Percentiles rank a stretch among this genome's conserved stretches.
These are phyloP conservation scores for Apis mellifera DNA, from an alignment of 1,140 invertebrate species.

Conservation along the genomic window Amel_HAv3.1 CM009944.2:4026001-4026500, in stretches of 20 bases:
- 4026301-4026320: too few relatives aligned
- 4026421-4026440: background rate
- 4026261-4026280: background rate
- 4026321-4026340: too few relatives aligned
- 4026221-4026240: background rate
- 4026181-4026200: background rate
- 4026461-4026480: conserved; percentile 3
- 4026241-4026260: background rate
- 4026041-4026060: background rate
- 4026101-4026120: conserved; percentile 57
- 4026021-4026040: background rate
- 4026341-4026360: too few relatives aligned
- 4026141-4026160: conserved; percentile 65
- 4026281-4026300: too few relatives aligned
- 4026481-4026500: conserved; percentile 38
- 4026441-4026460: background rate
- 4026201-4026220: too few relatives aligned
- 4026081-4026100: conserved; percentile 14
- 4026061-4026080: background rate
- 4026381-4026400: too few relatives aligned
- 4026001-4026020: conserved; percentile 11
- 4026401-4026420: background rate
- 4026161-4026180: conserved; percentile 21
- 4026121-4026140: conserved; percentile 65
- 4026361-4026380: too few relatives aligned